phyloP scores from a whole-genome alignment of 2,888 invertebrate species.

The Thecocarcelia acutangulata region DNA sequence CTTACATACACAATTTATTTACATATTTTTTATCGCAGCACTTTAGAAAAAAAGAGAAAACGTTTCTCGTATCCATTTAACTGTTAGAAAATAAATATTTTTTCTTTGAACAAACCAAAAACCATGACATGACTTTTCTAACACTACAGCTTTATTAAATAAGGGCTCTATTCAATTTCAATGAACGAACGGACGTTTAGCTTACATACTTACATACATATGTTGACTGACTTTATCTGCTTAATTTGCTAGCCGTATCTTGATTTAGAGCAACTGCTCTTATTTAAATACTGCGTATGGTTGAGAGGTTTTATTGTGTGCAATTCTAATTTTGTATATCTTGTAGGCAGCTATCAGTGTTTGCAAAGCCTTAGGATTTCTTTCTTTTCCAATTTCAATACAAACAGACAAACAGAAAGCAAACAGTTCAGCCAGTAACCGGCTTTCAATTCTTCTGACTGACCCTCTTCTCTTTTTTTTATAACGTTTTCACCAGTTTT shows the following conservation, averaged over 20 bases:
- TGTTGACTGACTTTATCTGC: neutral
- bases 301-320: neutral
- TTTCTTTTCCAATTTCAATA: slow-evolving; percentile 22
- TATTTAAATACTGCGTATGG: slow-evolving; percentile 14
- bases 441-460: slow-evolving; percentile 32
- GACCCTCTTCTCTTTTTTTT: slow-evolving; percentile 36
- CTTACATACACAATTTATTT: neutral
- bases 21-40: slow-evolving; percentile 31
- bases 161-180: neutral
- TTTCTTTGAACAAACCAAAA: slow-evolving; percentile 32
- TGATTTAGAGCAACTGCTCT: neutral
- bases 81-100: slow-evolving; percentile 3
- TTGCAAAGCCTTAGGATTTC: slow-evolving; percentile 50
- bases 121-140: slow-evolving; percentile 19
- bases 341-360: slow-evolving; percentile 39
- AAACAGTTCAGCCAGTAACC: slow-evolving; percentile 4
- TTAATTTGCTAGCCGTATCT: neutral
- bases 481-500: neutral
- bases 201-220: too few relatives aligned
- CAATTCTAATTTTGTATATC: slow-evolving; percentile 20
- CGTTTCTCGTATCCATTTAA: slow-evolving; percentile 5
- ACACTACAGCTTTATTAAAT: neutral
- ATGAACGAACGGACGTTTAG: neutral
- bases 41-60: neutral
- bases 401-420: slow-evolving; percentile 15